phyloP scores from a whole-genome alignment of 2,797 vertebrate genomes.

The Muraenolepis orangiensis region DNA sequence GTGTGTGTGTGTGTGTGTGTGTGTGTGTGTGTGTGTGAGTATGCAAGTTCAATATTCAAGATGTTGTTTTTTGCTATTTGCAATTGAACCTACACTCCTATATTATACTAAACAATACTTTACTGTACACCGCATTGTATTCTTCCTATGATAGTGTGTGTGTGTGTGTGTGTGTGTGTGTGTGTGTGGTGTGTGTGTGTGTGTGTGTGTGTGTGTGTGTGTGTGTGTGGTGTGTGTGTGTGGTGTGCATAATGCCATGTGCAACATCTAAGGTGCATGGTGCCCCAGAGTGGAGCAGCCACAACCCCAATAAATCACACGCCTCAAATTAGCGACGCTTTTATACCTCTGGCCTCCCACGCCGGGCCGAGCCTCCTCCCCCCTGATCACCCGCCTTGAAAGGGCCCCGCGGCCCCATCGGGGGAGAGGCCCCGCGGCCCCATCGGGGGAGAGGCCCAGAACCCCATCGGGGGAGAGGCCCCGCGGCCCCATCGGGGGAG shows the following conservation, averaged over 20 bases:
- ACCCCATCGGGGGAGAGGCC: constrained; percentile 31
- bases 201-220: constrained; percentile 8
- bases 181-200: constrained; percentile 4
- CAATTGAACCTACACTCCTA: too few relatives aligned
- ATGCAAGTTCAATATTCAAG: too few relatives aligned
- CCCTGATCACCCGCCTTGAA: constrained; percentile 42
- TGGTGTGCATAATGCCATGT: constrained; percentile 1
- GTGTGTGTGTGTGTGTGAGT: neutral
- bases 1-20: too few relatives aligned
- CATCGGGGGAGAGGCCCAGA: constrained; percentile 15
- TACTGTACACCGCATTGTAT: too few relatives aligned
- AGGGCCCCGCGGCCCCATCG: constrained; percentile 19
- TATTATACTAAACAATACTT: too few relatives aligned
- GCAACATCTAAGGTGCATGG: constrained; percentile 35
- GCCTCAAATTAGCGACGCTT: constrained; percentile 52
- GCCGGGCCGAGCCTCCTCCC: constrained; percentile 21
- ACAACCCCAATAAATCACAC: constrained; percentile 52
- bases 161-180: too few relatives aligned
- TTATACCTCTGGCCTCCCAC: constrained; percentile 59
- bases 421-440: constrained; percentile 4
- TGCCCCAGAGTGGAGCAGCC: constrained; percentile 36
- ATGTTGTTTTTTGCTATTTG: too few relatives aligned
- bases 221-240: neutral
- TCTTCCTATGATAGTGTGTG: too few relatives aligned
- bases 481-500: constrained; percentile 11